Percentiles rank a stretch among this genome's conserved stretches.
Conservation (phyloP, 2,797 vertebrate genomes). For the Pristis pectinata region DNA sequence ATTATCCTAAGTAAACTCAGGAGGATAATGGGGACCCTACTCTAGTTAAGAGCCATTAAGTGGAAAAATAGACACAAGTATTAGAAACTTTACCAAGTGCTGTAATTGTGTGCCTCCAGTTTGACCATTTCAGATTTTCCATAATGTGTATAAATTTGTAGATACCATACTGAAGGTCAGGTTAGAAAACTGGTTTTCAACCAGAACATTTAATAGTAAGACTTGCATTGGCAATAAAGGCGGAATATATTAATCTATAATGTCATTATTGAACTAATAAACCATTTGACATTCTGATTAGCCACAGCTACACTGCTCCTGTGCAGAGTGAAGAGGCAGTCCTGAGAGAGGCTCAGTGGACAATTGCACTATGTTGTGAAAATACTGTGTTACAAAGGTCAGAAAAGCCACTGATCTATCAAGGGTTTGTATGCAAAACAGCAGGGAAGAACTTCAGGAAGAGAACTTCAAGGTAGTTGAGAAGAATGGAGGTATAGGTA, state of each 20-base stretch:
- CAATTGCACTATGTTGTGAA: neutral
- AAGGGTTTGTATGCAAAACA: neutral
- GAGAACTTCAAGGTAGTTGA: neutral
- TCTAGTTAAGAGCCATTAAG: neutral
- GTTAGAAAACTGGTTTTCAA: neutral
- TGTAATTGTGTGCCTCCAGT: neutral
- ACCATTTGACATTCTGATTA: constrained; percentile 18
- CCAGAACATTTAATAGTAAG: neutral
- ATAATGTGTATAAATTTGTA: constrained; percentile 9
- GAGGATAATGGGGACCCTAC: neutral
- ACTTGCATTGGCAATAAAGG: neutral
- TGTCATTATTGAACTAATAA: constrained; percentile 5
- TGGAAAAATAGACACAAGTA: too few species aligned
- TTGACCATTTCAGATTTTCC: neutral
- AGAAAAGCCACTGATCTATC: neutral
- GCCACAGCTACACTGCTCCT: neutral
- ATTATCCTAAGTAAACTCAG: neutral
- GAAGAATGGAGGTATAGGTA: neutral
- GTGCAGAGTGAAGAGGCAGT: neutral
- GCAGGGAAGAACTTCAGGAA: neutral
- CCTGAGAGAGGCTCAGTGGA: neutral
- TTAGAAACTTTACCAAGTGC: neutral
- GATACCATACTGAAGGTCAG: neutral
- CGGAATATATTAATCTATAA: neutral
- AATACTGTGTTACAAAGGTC: neutral